Percentiles rank a stretch among this genome's conserved stretches.
Evolutionary conservation across 2,113 vertebrate genomes (phyloP).

Genomic region (Etheostoma spectabile): DNA sequence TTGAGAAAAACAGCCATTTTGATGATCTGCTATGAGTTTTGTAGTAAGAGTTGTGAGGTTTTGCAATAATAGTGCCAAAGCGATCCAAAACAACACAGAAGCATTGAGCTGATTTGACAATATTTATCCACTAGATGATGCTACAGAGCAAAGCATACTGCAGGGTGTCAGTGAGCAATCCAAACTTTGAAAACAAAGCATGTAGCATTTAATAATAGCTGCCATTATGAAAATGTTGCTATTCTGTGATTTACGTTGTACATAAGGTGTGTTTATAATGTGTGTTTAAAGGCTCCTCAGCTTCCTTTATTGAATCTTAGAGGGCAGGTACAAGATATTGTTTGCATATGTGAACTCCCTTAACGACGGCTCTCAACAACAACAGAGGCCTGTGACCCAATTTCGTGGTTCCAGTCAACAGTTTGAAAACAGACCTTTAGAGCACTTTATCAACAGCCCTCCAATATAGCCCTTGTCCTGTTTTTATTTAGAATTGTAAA

Average conservation of each 20-base stretch:
- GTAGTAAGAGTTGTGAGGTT: too few species aligned
- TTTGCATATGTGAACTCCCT: not conserved
- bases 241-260: not conserved
- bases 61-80: too few species aligned
- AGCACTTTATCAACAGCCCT: not conserved
- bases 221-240: not conserved
- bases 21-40: too few species aligned
- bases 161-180: too few species aligned
- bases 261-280: not conserved
- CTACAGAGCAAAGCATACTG: conserved; percentile 35
- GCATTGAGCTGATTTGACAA: not conserved
- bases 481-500: conserved; percentile 5
- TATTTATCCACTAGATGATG: conserved; percentile 53
- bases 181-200: not conserved
- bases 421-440: not conserved
- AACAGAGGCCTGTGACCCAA: not conserved
- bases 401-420: not conserved
- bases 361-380: not conserved
- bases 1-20: too few species aligned
- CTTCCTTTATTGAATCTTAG: not conserved
- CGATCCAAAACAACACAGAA: too few species aligned
- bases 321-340: not conserved
- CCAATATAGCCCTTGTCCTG: not conserved
- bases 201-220: not conserved
- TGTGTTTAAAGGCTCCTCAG: not conserved